Base-by-base conservation (phyloP, 1,140 invertebrate genomes). In the Drosophila mojavensis region DNA sequence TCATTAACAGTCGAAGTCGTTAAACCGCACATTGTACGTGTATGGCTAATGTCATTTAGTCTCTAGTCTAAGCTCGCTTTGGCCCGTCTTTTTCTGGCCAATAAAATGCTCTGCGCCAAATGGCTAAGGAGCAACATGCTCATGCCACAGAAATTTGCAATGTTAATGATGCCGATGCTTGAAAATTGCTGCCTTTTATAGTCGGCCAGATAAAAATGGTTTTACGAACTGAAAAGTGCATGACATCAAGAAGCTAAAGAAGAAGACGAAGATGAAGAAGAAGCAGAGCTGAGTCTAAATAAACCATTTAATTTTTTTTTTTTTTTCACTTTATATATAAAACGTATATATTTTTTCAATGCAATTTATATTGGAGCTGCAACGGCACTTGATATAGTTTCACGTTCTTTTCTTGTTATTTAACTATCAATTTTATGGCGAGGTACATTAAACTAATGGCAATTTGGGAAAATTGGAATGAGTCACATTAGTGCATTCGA, bases 1-100 rank as follows among this genome's bases (percentile, higher is more conserved):
- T 86, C 83, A 86, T 86, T 86, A 86, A 86, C 83, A 88, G 83
- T 71, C 72, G 55, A 88, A 89, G 84, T 88, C 83, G 83, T 88
- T 89, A 89, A 88, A 89, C 51, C 47, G 56, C 69, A 88, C 77
- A 82, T 70, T 86, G 79, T 79, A 74, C 60, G 66, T 71, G 33
- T 43, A 85, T 59, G 41, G 81, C 72, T 63, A 79, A 79, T 78
- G 66, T 39, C 76, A 82, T 81, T 82, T 67, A 39, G 47, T 53
- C 68, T 39, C 43, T 41, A 59, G 41, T 30, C 20, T 26, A n/a
- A 30, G 3, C 36, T 71, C 41, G 9, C 41, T 0, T 20, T 45
- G 11, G 3, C 1, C 48, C 1, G 9, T 30, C 24, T 50, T 24
- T 17, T 28, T 54, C 70, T 66, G 71, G 81, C 65, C 79, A 76